Conservation (phyloP, 2,113 vertebrate species). For the Tiliqua scincoides region DNA sequence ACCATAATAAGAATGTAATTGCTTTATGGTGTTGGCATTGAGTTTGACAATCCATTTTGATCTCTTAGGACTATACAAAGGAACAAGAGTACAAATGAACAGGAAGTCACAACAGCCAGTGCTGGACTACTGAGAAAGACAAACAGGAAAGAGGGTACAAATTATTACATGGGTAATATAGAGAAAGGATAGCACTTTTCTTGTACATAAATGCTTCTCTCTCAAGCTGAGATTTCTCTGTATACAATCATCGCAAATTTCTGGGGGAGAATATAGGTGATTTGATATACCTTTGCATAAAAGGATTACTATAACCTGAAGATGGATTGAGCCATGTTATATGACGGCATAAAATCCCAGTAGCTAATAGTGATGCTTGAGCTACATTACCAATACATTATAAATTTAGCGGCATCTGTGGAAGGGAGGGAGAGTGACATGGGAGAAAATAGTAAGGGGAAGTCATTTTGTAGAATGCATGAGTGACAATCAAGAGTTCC, state of each 20-base stretch:
- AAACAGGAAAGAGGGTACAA: not conserved
- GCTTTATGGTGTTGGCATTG: constrained; percentile 40
- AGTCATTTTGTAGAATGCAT: not conserved
- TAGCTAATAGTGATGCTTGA: not conserved
- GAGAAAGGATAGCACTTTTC: constrained; percentile 16
- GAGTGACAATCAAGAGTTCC: not conserved
- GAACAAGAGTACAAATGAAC: constrained; percentile 4
- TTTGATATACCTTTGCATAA: not conserved
- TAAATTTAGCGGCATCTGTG: not conserved
- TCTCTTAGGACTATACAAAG: not conserved
- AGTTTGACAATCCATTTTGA: constrained; percentile 16
- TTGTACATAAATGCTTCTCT: constrained; percentile 28
- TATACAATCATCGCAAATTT: constrained; percentile 12
- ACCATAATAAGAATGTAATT: constrained; percentile 22
- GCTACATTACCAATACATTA: not conserved
- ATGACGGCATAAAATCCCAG: not conserved
- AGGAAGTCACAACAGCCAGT: not conserved
- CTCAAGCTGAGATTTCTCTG: not conserved
- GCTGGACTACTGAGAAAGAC: not conserved
- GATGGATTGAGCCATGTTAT: too few species aligned
- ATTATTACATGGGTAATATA: not conserved
- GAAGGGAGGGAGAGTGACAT: not conserved
- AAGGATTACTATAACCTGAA: not conserved
- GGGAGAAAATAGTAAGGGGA: not conserved
- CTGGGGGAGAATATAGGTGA: not conserved